A percentile compares a stretch with the other conserved stretches of the same genome.
These are phyloP conservation scores for Ctenopoma kingsleyae DNA, from an alignment of 2,797 vertebrate genomes.

Conservation along the genomic window DNA sequence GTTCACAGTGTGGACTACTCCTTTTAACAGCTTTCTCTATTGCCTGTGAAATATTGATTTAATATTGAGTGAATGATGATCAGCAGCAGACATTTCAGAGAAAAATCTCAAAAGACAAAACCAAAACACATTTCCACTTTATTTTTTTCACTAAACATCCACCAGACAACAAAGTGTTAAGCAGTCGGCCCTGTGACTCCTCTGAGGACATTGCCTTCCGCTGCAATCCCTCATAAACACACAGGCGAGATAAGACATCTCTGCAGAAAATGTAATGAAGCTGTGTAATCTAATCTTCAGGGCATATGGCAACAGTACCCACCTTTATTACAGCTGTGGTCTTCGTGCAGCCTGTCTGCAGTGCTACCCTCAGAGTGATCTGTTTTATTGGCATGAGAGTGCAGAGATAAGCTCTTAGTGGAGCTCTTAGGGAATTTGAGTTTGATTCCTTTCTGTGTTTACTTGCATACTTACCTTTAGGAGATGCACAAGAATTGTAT, in stretches of 20 bases:
- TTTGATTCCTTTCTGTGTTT: constrained; percentile 40
- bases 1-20: not conserved
- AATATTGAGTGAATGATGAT: too few relatives aligned
- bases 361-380: constrained; percentile 13
- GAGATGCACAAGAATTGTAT: constrained; percentile 21
- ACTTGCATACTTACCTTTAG: constrained; percentile 20
- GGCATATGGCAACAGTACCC: constrained; percentile 40
- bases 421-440: constrained; percentile 30
- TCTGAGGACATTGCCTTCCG: constrained; percentile 43
- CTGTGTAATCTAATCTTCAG: constrained; percentile 61
- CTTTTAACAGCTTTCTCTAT: not conserved
- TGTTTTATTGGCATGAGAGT: constrained; percentile 27
- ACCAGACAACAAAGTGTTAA: constrained; percentile 30
- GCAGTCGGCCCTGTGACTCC: constrained; percentile 9
- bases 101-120: too few relatives aligned
- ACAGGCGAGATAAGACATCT: constrained; percentile 53
- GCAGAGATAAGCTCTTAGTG: constrained; percentile 41
- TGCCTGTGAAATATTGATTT: too few relatives aligned
- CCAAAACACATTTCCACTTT: not conserved
- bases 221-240: constrained; percentile 62
- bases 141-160: constrained; percentile 6
- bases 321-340: constrained; percentile 19
- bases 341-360: constrained; percentile 27
- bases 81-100: too few relatives aligned
- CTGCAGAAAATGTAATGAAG: constrained; percentile 53